Base-by-base conservation (phyloP, 1,140 invertebrate species). In the Zaprionus africanus region DNA sequence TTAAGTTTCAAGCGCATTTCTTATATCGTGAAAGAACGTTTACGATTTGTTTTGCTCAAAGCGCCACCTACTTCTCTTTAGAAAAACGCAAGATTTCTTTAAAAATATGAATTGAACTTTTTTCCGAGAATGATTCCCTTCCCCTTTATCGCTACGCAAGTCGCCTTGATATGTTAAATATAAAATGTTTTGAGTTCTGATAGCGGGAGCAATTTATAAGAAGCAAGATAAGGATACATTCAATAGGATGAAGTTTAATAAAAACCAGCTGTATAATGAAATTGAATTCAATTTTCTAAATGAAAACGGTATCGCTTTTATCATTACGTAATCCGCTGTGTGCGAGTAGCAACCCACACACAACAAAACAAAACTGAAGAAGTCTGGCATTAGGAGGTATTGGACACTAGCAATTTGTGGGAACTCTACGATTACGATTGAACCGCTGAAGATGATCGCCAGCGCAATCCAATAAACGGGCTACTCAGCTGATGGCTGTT, bases 381-480 rank as follows among this genome's bases (percentile, higher is more conserved):
- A 17, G 4, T 28, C 2, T 22, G 17, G 12, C 15, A 41, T 41
- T 41, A n/a, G 17, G 43, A 11, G 31, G 31, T 34, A 54, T 28
- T 28, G 26, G 11, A 28, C 41, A 46, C 41, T 31, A 31, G 17
- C 49, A 63, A 51, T 79, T 61, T 46, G 64, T 24, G 46, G 26
- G 74, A 74, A 65, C 46, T 53, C 51, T 53, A 22, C 24, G 62
- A 51, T 51, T 51, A 64, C 13, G 24, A 28, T 68, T 59, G 7
- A 58, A 19, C 6, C n/a, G 24, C 9, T 54, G 34, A 57, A 84
- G 63, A 57, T 61, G 43, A 57, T 24, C 34, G 34, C 12, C 56
- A 49, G 41, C 19, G 1, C 46, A 57, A 61, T 43, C 54, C 83
- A 86, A 86, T 86, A 81, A 85, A 80, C 65, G 62, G 58, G 28